phyloP scores from a whole-genome alignment of 2,797 vertebrate species.

The Argya squamiceps region DNA sequence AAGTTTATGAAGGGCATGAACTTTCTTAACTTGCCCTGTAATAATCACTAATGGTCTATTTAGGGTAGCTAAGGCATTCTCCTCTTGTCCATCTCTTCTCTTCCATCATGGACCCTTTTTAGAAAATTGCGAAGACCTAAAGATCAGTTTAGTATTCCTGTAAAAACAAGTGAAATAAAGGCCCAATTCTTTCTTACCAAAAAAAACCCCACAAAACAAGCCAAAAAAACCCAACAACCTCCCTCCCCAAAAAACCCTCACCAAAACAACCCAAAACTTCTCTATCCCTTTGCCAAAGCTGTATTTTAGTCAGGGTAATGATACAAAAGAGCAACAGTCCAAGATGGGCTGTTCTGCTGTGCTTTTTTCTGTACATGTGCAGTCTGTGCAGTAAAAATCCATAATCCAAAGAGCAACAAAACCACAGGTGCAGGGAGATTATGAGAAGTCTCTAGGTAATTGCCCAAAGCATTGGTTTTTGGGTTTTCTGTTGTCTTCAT shows the following conservation, averaged over 20 bases:
- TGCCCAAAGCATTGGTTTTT: background rate
- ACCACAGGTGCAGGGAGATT: background rate
- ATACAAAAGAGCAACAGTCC: background rate
- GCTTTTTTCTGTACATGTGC: accelerated
- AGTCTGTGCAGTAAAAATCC: background rate
- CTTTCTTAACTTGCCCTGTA: background rate
- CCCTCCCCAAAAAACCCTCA: accelerated
- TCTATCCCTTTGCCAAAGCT: background rate
- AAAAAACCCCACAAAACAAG: accelerated
- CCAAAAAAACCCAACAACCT: accelerated
- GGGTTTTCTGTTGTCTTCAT: background rate
- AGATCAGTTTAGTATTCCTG: background rate
- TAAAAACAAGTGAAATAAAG: background rate
- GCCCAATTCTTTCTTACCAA: background rate
- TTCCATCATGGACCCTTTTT: background rate
- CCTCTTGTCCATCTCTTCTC: background rate
- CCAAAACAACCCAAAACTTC: background rate
- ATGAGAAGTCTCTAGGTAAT: background rate
- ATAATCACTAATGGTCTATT: background rate
- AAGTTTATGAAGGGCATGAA: background rate
- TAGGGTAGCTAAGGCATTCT: background rate
- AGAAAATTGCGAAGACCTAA: background rate
- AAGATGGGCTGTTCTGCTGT: background rate
- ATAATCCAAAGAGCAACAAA: background rate
- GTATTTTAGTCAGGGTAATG: background rate